These are phyloP conservation scores for Zophobas morio DNA, from an alignment of 1,140 invertebrate species.

Conservation along the genomic window DNA sequence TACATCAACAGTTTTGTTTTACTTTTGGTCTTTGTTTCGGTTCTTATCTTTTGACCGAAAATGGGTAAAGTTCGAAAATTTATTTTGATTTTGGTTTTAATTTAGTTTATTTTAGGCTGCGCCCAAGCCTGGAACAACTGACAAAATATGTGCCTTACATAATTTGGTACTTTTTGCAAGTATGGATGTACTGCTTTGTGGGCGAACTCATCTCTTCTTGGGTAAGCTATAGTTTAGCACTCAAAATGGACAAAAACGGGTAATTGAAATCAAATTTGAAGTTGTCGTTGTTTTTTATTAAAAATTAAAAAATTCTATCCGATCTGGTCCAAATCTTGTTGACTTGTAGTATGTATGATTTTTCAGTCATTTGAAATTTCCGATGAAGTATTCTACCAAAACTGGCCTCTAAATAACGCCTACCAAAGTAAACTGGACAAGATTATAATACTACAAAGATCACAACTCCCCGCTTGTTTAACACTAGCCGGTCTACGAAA, in stretches of 20 bases:
- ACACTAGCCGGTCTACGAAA: neutral
- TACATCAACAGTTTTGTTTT: neutral
- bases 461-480: neutral
- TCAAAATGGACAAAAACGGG: neutral
- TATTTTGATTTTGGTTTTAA: neutral
- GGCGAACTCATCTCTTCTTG: neutral
- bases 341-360: neutral
- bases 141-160: neutral
- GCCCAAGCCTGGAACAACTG: neutral
- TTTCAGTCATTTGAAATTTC: neutral
- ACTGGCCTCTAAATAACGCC: neutral
- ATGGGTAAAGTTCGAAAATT: neutral
- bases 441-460: neutral
- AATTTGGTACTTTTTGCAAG: neutral
- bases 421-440: constrained; percentile 4
- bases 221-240: neutral
- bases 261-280: too few species aligned
- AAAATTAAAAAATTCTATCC: too few species aligned
- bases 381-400: constrained; percentile 1
- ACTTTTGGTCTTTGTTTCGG: neutral
- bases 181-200: neutral
- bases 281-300: too few species aligned
- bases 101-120: neutral
- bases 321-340: neutral
- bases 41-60: neutral